Evolutionary conservation across 2,113 vertebrate genomes (phyloP).

Genomic region (Eulacestoma nigropectus): DNA sequence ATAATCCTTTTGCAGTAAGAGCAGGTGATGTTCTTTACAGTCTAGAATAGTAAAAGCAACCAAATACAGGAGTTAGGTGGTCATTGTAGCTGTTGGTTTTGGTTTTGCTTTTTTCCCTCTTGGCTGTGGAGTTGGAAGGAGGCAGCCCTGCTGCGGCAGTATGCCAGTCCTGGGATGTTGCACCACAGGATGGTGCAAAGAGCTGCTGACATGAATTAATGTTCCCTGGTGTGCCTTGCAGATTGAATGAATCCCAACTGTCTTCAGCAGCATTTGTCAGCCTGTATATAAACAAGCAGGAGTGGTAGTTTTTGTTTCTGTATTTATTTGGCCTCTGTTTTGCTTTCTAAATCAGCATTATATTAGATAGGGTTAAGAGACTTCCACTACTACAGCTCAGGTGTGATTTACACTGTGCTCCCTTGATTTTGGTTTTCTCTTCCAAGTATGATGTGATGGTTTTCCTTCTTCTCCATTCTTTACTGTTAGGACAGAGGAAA

Average conservation of each 20-base stretch:
- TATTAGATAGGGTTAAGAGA: background rate
- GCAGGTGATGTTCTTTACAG: background rate
- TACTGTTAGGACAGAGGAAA: background rate
- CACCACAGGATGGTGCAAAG: background rate
- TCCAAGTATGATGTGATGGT: background rate
- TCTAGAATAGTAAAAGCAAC: background rate
- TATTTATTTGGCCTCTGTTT: background rate
- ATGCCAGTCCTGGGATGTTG: background rate
- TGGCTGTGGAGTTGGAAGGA: background rate
- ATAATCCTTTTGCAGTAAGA: background rate
- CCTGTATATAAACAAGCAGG: background rate
- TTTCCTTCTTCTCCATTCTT: background rate
- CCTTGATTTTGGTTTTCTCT: background rate
- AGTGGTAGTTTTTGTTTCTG: background rate
- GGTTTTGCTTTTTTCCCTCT: background rate
- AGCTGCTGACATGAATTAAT: background rate
- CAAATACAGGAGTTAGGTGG: background rate
- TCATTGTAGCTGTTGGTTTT: background rate
- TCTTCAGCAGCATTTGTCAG: conserved; percentile 29
- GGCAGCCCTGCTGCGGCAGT: background rate
- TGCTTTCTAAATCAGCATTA: background rate
- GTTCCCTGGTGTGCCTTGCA: conserved; percentile 18
- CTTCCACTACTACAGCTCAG: background rate
- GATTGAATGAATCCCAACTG: background rate
- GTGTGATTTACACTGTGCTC: background rate